phyloP scores from a whole-genome alignment of 92 coral and sea anemone genomes.

The Isaurus tuberculatus region DNA sequence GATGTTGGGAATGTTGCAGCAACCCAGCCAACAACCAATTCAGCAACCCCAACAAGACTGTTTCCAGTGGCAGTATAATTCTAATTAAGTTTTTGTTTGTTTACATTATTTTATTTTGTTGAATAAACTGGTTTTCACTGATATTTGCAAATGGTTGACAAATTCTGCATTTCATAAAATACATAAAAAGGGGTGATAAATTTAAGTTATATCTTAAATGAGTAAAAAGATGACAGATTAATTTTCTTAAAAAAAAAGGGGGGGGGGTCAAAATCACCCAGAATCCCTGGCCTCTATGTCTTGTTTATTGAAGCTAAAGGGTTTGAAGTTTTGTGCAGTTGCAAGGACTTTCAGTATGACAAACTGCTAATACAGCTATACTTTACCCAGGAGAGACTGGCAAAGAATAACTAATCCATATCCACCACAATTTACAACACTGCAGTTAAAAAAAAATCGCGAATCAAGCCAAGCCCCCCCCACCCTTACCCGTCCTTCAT shows the following conservation, averaged over 20 bases:
- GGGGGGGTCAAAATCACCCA: neutral
- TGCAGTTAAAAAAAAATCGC: too few species aligned
- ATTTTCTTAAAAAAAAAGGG: neutral
- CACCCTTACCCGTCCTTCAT: neutral
- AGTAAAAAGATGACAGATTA: neutral
- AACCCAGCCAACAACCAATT: constrained; percentile 24
- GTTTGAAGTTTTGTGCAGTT: neutral
- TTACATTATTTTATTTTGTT: too few species aligned
- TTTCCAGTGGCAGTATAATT: constrained; percentile 18
- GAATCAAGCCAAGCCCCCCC: too few species aligned
- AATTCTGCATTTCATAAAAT: neutral
- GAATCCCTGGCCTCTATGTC: neutral
- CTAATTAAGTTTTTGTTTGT: too few species aligned
- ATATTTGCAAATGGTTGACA: neutral
- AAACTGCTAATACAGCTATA: constrained; percentile 4
- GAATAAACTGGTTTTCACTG: neutral
- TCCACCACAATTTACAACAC: neutral
- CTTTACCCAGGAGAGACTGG: constrained; percentile 9
- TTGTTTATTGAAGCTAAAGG: neutral
- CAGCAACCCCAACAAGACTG: constrained; percentile 8
- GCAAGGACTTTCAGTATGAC: neutral
- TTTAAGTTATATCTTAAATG: neutral
- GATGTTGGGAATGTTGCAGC: constrained; percentile 13
- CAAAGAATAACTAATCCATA: neutral
- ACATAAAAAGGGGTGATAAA: neutral